Evolutionary conservation across 2,113 vertebrate genomes (phyloP).

Genomic region (Chaetura pelagica): DNA sequence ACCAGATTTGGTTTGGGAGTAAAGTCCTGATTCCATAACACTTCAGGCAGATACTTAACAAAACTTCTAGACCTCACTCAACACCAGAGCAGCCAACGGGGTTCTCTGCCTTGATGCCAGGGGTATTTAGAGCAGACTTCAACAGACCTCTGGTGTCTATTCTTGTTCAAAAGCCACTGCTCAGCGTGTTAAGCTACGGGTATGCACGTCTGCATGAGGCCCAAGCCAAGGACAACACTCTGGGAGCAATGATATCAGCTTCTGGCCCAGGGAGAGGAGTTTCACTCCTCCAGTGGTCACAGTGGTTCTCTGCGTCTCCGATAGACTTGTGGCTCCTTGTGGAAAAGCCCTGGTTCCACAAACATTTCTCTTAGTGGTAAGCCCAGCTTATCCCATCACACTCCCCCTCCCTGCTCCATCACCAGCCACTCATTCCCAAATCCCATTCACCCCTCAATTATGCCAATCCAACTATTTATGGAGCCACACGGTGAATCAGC

Average conservation of each 20-base stretch:
- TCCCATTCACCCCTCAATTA: conserved; percentile 51
- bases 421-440: conserved; percentile 62
- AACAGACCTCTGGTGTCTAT: neutral
- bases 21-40: rapidly evolving
- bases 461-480: conserved; percentile 53
- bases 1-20: neutral
- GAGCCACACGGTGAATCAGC: conserved; percentile 29
- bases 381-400: conserved; percentile 25
- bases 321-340: conserved; percentile 43
- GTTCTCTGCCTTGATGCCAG: neutral
- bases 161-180: neutral
- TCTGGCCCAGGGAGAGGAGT: neutral
- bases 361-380: conserved; percentile 20
- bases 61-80: neutral
- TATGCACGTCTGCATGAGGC: rapidly evolving
- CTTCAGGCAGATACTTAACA: neutral
- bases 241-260: neutral
- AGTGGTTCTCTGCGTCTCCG: neutral
- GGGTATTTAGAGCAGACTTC: neutral
- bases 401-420: conserved; percentile 45
- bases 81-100: neutral
- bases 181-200: neutral
- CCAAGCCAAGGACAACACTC: neutral
- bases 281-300: neutral
- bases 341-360: conserved; percentile 37